A percentile compares a stretch with the other conserved stretches of the same genome.
phyloP scores from a whole-genome alignment of 2,888 invertebrate genomes.

The Meteorus colon region DNA sequence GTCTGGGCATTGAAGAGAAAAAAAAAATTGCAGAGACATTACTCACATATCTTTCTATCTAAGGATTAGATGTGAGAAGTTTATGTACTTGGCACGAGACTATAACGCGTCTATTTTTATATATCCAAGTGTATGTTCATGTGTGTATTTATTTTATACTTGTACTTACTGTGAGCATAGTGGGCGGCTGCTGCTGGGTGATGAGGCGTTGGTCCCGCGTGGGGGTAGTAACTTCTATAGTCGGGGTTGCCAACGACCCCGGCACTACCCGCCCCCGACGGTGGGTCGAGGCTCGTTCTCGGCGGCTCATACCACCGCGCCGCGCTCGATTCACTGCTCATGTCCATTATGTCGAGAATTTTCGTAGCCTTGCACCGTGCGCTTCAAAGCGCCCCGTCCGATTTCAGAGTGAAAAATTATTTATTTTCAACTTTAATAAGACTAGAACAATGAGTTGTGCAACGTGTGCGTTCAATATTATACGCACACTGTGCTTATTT shows the following conservation, averaged over 20 bases:
- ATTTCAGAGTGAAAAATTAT: slow-evolving; percentile 18
- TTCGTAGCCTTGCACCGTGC: slow-evolving; percentile 54
- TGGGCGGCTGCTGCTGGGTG: slow-evolving; percentile 70
- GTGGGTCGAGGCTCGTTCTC: slow-evolving; percentile 68
- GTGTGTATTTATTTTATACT: not conserved
- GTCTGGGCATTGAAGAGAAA: slow-evolving; percentile 7
- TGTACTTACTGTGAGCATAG: slow-evolving; percentile 71
- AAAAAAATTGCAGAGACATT: slow-evolving; percentile 2
- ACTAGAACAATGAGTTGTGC: not conserved
- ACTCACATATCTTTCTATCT: not conserved
- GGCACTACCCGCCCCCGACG: slow-evolving; percentile 62
- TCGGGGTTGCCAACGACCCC: slow-evolving; percentile 68
- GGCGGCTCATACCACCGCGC: slow-evolving; percentile 72
- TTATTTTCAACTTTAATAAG: not conserved
- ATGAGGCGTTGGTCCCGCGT: slow-evolving; percentile 70
- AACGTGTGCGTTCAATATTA: slow-evolving; percentile 22
- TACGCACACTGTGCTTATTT: not conserved
- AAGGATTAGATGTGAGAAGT: not conserved
- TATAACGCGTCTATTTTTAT: not conserved
- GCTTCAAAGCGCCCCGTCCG: slow-evolving; percentile 47
- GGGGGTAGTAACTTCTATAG: slow-evolving; percentile 71
- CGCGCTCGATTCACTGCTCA: slow-evolving; percentile 73
- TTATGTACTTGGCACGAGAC: not conserved
- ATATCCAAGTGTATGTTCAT: not conserved
- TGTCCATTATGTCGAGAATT: slow-evolving; percentile 71